A percentile compares a stretch with the other conserved stretches of the same genome.
phyloP scores from a whole-genome alignment of 2,113 vertebrate species.

The Natator depressus region DNA sequence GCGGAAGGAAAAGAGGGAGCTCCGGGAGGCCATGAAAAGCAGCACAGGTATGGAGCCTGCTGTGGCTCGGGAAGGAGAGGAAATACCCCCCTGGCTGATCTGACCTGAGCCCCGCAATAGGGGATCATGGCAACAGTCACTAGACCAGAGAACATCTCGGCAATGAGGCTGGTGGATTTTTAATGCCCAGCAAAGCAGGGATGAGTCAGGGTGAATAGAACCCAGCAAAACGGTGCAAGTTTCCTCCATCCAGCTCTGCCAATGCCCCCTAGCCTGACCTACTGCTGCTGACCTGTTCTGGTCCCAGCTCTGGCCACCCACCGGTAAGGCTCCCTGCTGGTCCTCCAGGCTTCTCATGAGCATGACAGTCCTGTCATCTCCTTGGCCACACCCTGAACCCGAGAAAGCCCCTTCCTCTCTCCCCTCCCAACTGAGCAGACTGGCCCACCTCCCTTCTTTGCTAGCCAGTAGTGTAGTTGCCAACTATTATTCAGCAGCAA shows the following conservation, averaged over 20 bases:
- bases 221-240: background rate
- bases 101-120: background rate
- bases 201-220: background rate
- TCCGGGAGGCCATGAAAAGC: slow-evolving; percentile 87
- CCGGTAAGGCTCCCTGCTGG: background rate
- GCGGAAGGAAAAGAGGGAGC: slow-evolving; percentile 88
- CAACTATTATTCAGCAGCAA: background rate
- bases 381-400: background rate
- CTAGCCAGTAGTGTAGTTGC: background rate
- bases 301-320: background rate
- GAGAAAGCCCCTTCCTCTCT: background rate
- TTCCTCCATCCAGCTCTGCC: background rate
- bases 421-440: background rate
- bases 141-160: background rate
- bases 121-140: background rate
- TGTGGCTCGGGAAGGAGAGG: accelerated
- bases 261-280: background rate
- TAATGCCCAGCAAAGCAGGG: background rate
- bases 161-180: background rate
- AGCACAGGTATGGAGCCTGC: slow-evolving; percentile 77
- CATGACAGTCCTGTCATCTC: background rate
- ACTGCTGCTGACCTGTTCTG: background rate
- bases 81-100: background rate
- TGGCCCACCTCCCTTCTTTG: background rate
- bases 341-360: background rate